phyloP scores from a whole-genome alignment of 2,113 vertebrate genomes.

The Anseranas semipalmata region DNA sequence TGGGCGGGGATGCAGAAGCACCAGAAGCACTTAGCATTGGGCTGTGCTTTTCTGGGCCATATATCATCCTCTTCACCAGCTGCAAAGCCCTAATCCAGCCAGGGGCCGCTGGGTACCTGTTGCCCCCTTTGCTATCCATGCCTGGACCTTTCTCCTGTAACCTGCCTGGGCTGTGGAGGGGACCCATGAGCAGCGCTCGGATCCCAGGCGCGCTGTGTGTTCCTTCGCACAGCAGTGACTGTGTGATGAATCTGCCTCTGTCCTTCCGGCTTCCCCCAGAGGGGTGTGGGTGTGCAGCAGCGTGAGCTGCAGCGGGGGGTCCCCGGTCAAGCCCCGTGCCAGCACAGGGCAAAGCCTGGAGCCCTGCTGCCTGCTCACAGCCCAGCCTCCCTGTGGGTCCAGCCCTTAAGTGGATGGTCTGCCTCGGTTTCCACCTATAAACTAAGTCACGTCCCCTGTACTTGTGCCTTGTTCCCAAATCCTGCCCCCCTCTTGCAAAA shows the following conservation, averaged over 20 bases:
- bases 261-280: rapidly evolving
- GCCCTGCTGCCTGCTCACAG: rapidly evolving
- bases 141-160: no score
- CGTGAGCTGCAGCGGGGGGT: background rate
- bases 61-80: background rate
- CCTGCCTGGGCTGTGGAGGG: background rate
- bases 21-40: background rate
- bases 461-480: background rate
- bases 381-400: background rate
- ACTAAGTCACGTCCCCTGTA: rapidly evolving
- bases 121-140: rapidly evolving
- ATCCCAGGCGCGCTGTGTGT: rapidly evolving
- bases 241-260: no score
- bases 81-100: background rate
- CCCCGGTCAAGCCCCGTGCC: rapidly evolving
- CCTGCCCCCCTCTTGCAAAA: background rate
- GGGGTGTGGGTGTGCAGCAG: background rate
- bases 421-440: background rate
- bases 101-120: no score
- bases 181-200: rapidly evolving
- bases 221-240: no score
- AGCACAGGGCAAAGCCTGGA: rapidly evolving
- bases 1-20: background rate
- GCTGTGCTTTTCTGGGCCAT: background rate
- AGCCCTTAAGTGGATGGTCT: background rate